Evolutionary conservation across 2,113 vertebrate species (phyloP).

Genomic region (Grus americana): DNA sequence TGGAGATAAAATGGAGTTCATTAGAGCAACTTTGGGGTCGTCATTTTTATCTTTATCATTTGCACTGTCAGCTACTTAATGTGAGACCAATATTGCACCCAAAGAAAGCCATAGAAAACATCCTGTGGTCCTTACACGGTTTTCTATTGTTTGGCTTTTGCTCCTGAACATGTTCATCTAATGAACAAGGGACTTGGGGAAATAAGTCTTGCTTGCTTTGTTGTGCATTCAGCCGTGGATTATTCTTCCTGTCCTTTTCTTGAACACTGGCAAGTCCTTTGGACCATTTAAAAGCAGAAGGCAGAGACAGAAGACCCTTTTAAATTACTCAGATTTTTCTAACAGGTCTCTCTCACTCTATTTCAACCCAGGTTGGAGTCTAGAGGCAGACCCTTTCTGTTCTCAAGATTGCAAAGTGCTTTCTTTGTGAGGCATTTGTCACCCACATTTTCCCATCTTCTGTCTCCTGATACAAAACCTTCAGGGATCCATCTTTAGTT

Average conservation of each 20-base stretch:
- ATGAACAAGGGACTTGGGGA: not conserved
- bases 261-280: not conserved
- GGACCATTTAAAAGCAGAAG: not conserved
- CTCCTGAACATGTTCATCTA: not conserved
- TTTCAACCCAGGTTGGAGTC: not conserved
- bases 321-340: not conserved
- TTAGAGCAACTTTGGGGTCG: fast-evolving
- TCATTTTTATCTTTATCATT: not conserved
- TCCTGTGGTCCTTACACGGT: not conserved
- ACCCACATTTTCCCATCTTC: not conserved
- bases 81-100: fast-evolving
- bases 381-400: not conserved
- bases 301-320: not conserved
- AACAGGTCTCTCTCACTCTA: not conserved
- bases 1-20: not conserved
- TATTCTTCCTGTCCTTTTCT: not conserved
- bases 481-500: not conserved
- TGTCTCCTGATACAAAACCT: not conserved
- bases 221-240: not conserved
- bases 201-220: not conserved
- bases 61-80: not conserved
- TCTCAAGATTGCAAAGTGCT: not conserved
- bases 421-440: not conserved
- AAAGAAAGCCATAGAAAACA: not conserved
- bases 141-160: not conserved